Percentiles rank a stretch among this genome's conserved stretches.
These are phyloP conservation scores for Gryllus bimaculatus DNA, from an alignment of 1,140 invertebrate species.

Conservation along the genomic window DNA sequence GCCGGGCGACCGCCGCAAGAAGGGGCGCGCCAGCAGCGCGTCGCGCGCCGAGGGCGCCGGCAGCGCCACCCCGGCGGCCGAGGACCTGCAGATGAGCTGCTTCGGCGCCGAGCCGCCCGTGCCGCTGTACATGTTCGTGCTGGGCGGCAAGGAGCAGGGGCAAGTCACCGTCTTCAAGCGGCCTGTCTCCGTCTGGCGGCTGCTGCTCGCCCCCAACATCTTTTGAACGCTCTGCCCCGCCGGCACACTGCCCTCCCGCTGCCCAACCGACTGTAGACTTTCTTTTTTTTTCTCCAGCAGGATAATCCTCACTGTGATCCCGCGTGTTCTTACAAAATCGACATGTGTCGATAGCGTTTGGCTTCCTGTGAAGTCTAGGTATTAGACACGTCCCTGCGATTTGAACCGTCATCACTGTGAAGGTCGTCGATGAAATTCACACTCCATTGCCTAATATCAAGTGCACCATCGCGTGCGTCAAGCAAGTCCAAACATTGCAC, in stretches of 20 bases:
- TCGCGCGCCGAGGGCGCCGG: conserved; percentile 28
- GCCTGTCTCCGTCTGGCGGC: conserved; percentile 54
- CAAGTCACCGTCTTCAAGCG: conserved; percentile 56
- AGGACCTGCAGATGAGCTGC: conserved; percentile 12
- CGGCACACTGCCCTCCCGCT: no score
- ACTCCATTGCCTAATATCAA: no score
- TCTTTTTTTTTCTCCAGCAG: not conserved
- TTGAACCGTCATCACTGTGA: no score
- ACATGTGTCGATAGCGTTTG: not conserved
- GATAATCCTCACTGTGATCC: not conserved
- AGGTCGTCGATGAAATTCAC: no score
- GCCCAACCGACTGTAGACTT: no score
- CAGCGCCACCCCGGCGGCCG: not conserved
- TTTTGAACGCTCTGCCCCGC: conserved; percentile 19
- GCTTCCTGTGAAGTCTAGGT: not conserved
- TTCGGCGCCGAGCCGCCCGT: conserved; percentile 32
- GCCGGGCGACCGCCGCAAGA: conserved; percentile 28
- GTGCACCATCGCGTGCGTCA: no score
- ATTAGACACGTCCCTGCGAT: not conserved
- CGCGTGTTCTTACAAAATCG: not conserved
- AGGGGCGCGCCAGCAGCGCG: conserved; percentile 38
- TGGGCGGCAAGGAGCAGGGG: conserved; percentile 55
- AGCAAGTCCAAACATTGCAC: no score
- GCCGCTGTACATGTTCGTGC: conserved; percentile 51
- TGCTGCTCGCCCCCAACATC: conserved; percentile 38